Evolutionary conservation across 1,140 invertebrate species (phyloP).

Genomic region (Uloborus diversus): DNA sequence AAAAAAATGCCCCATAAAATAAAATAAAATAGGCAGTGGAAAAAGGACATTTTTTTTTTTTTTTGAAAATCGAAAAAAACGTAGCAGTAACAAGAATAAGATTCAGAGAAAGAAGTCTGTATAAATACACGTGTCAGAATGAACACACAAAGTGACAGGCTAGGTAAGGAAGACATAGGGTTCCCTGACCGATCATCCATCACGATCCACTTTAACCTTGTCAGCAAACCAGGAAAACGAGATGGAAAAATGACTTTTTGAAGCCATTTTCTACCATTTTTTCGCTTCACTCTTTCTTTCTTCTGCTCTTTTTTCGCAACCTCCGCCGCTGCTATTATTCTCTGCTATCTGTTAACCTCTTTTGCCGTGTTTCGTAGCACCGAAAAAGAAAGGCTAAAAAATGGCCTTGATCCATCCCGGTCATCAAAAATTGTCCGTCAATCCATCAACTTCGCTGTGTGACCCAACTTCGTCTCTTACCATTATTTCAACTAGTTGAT

Average conservation of each 20-base stretch:
- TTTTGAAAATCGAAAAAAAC: too few relatives aligned
- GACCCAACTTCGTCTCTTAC: too few relatives aligned
- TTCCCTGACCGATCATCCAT: constrained; percentile 33
- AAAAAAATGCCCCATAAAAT: too few relatives aligned
- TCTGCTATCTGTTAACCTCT: constrained; percentile 45
- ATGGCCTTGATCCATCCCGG: neutral
- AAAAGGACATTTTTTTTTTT: too few relatives aligned
- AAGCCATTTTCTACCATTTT: too few relatives aligned
- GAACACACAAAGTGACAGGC: constrained; percentile 40
- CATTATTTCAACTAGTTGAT: too few relatives aligned
- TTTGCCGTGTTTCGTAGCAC: constrained; percentile 33
- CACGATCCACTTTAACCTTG: constrained; percentile 43
- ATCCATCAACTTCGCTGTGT: too few relatives aligned
- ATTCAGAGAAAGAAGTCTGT: constrained; percentile 1
- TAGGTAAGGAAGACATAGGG: constrained; percentile 50
- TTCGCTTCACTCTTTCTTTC: too few relatives aligned
- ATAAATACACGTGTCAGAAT: constrained; percentile 30
- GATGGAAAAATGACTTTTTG: constrained; percentile 50
- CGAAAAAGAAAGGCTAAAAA: neutral
- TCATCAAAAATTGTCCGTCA: neutral
- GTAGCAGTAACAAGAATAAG: too few relatives aligned
- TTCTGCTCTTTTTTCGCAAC: neutral
- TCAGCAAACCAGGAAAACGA: constrained; percentile 42
- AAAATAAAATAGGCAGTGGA: too few relatives aligned
- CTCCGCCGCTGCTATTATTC: constrained; percentile 14